phyloP scores from a whole-genome alignment of 2,113 vertebrate species.

The western clawed frog (Xenopus tropicalis) region UCB_Xtro_10.0 CM004443.2:105717001-105717500 shows the following conservation, averaged over 20 bases:
- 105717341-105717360: background rate
- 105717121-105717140: background rate
- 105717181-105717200: too few relatives aligned
- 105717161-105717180: background rate
- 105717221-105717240: background rate
- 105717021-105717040: too few relatives aligned
- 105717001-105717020: too few relatives aligned
- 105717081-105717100: background rate
- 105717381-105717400: constrained; percentile 97
- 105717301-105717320: too few relatives aligned
- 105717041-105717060: too few relatives aligned
- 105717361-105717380: constrained; percentile 91
- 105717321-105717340: too few relatives aligned
- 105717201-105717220: background rate
- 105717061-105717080: background rate
- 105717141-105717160: background rate
- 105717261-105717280: too few relatives aligned
- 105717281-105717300: too few relatives aligned
- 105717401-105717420: constrained; percentile 99
- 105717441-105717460: constrained; percentile 98
- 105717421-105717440: constrained; percentile 97
- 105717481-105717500: constrained; percentile 96
- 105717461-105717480: constrained; percentile 98
- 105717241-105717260: too few relatives aligned
- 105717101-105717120: background rate